A percentile compares a stretch with the other conserved stretches of the same genome.
Conservation (phyloP, 2,888 invertebrate genomes). For the Chloroclystis v-ata region DNA sequence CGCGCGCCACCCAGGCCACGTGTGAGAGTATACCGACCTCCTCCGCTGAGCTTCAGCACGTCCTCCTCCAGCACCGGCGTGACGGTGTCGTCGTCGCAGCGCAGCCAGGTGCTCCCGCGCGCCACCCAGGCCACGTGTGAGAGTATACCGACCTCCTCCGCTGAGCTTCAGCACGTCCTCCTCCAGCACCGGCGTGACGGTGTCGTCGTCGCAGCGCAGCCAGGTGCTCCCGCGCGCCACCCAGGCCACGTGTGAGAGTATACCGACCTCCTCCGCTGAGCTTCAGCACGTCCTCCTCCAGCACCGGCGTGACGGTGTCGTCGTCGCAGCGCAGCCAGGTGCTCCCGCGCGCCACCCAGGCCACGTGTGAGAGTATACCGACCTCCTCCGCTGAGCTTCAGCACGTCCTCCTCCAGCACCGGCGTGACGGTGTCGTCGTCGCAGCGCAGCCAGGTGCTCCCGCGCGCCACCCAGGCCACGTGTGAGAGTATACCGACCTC, state of each 20-base stretch:
- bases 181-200: constrained; percentile 90
- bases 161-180: constrained; percentile 94
- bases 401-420: constrained; percentile 94
- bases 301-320: constrained; percentile 91
- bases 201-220: constrained; percentile 99
- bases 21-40: constrained; percentile 93
- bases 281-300: constrained; percentile 95
- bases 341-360: constrained; percentile 88
- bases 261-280: constrained; percentile 87
- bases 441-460: constrained; percentile 92
- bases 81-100: constrained; percentile 82
- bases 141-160: too few relatives aligned
- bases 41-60: constrained; percentile 94
- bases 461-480: constrained; percentile 94
- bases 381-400: constrained; percentile 94
- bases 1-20: too few relatives aligned
- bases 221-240: too few relatives aligned
- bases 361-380: constrained; percentile 84
- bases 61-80: too few relatives aligned
- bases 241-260: too few relatives aligned
- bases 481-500: constrained; percentile 66
- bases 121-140: too few relatives aligned
- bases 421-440: constrained; percentile 96
- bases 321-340: constrained; percentile 99
- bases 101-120: constrained; percentile 90